phyloP scores from a whole-genome alignment of 2,888 invertebrate species.

The Marasmarcha lunaedactyla region DNA sequence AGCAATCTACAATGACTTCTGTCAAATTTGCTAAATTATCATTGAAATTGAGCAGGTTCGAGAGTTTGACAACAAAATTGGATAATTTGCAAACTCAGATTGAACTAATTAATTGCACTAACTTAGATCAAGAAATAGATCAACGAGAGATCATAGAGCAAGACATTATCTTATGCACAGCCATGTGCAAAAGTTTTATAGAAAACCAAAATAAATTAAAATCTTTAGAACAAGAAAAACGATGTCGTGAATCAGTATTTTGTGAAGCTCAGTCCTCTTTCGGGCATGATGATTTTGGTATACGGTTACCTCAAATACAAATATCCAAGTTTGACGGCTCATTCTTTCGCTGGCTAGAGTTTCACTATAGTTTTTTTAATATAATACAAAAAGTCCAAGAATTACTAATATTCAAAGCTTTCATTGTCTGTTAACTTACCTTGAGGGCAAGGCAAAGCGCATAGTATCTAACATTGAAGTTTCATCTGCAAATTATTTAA shows the following conservation, averaged over 20 bases:
- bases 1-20: no score
- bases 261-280: not conserved
- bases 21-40: no score
- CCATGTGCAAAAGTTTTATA: no score
- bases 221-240: not conserved
- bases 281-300: not conserved
- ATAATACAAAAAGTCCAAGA: conserved; percentile 12
- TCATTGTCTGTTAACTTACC: conserved; percentile 14
- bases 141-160: no score
- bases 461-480: conserved; percentile 16
- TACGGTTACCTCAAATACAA: conserved; percentile 14
- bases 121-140: no score
- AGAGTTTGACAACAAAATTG: no score
- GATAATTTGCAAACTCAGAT: no score
- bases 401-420: conserved; percentile 14
- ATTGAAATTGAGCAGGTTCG: no score
- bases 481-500: conserved; percentile 13
- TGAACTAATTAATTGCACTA: no score
- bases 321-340: conserved; percentile 12
- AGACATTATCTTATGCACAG: no score
- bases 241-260: not conserved
- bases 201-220: no score
- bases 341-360: conserved; percentile 12
- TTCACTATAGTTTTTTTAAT: conserved; percentile 14
- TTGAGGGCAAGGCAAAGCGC: conserved; percentile 17